A percentile compares a stretch with the other conserved stretches of the same genome.
phyloP scores from a whole-genome alignment of 2,797 vertebrate species.

The Xiphophorus birchmanni region DNA sequence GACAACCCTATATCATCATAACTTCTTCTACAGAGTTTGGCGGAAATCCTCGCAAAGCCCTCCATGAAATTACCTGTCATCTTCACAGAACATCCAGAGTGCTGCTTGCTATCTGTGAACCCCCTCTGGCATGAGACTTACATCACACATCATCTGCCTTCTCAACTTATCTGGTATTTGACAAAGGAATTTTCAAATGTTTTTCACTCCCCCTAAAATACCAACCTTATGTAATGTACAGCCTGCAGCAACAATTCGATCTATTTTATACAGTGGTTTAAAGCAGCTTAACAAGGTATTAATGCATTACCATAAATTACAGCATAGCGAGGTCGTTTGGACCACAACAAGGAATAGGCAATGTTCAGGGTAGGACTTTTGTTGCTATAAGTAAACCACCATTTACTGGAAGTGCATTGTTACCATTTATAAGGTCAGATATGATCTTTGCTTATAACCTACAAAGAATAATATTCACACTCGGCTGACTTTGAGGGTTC shows the following conservation, averaged over 20 bases:
- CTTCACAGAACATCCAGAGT: conserved; percentile 18
- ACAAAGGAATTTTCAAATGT: background rate
- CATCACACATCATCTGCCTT: background rate
- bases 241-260: background rate
- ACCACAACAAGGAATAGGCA: background rate
- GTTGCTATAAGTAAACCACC: background rate
- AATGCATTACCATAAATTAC: background rate
- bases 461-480: background rate
- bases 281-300: background rate
- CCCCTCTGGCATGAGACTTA: background rate
- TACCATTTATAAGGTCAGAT: background rate
- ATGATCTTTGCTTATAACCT: background rate
- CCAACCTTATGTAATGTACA: background rate
- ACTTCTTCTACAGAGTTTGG: conserved; percentile 19
- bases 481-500: background rate
- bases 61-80: conserved; percentile 41
- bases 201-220: background rate
- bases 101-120: conserved; percentile 4
- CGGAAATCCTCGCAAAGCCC: conserved; percentile 49
- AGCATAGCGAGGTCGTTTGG: no score
- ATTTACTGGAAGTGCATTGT: background rate
- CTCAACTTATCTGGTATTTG: conserved; percentile 5
- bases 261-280: background rate
- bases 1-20: conserved; percentile 29
- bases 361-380: background rate